A percentile compares a stretch with the other conserved stretches of the same genome.
Evolutionary conservation across 1,140 invertebrate species (phyloP).

Genomic region (Scylla paramamosain): DNA sequence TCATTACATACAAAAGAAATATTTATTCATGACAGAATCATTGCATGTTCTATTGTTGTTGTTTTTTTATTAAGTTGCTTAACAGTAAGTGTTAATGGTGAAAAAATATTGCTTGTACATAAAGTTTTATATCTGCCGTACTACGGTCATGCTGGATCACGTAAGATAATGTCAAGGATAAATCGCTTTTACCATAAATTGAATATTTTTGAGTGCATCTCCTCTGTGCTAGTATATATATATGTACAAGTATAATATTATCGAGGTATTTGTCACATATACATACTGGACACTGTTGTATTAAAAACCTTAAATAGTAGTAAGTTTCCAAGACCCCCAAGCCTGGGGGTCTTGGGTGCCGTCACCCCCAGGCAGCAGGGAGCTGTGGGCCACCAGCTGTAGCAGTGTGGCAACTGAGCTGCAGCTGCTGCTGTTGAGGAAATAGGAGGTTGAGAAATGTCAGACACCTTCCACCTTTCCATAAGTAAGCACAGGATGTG

Average conservation of each 20-base stretch:
- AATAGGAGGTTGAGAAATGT: background rate
- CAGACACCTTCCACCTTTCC: constrained; percentile 45
- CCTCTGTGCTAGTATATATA: constrained; percentile 36
- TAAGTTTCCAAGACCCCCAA: background rate
- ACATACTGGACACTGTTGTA: background rate
- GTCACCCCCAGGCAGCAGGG: background rate
- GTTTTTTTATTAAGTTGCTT: constrained; percentile 70
- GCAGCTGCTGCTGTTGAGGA: background rate
- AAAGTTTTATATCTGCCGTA: constrained; percentile 72
- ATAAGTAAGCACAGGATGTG: constrained; percentile 52
- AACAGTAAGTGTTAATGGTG: constrained; percentile 73
- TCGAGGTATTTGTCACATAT: constrained; percentile 1
- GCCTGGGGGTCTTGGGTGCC: background rate
- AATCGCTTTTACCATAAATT: constrained; percentile 50
- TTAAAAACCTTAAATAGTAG: background rate
- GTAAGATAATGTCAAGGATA: constrained; percentile 54
- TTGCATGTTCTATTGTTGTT: constrained; percentile 67
- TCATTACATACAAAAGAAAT: constrained; percentile 67
- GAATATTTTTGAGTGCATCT: constrained; percentile 35
- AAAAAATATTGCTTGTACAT: constrained; percentile 69
- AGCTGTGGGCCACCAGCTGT: background rate
- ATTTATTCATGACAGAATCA: constrained; percentile 54
- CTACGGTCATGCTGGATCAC: constrained; percentile 59
- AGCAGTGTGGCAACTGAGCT: background rate
- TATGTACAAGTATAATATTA: constrained; percentile 30